phyloP scores from a whole-genome alignment of 2,888 invertebrate genomes.

The Drosophila nr. fundita region DNA sequence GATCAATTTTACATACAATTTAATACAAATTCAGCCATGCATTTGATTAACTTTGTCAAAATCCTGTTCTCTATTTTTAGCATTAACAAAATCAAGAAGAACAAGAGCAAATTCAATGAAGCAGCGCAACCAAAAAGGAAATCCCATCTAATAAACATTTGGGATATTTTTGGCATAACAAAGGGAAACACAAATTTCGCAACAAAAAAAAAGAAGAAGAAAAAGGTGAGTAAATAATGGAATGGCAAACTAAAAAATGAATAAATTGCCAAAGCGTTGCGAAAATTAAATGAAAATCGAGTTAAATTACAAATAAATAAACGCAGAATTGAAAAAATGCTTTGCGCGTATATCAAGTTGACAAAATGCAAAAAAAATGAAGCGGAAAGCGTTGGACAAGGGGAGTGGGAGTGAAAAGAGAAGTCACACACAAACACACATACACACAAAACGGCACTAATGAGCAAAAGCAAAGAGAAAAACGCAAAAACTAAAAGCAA shows the following conservation, averaged over 20 bases:
- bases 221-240: slow-evolving; percentile 41
- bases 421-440: slow-evolving; percentile 18
- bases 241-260: slow-evolving; percentile 10
- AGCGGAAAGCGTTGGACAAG: background rate
- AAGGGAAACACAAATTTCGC: slow-evolving; percentile 33
- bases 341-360: slow-evolving; percentile 77
- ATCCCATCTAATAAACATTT: slow-evolving; percentile 36
- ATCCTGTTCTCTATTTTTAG: slow-evolving; percentile 28
- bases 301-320: slow-evolving; percentile 26
- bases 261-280: slow-evolving; percentile 20
- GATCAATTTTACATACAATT: background rate
- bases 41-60: background rate
- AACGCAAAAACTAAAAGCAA: slow-evolving; percentile 66
- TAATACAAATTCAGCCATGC: background rate
- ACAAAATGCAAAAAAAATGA: slow-evolving; percentile 67
- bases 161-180: slow-evolving; percentile 32
- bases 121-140: slow-evolving; percentile 26
- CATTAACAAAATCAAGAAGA: slow-evolving; percentile 23
- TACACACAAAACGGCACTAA: slow-evolving; percentile 68
- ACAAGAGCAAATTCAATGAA: slow-evolving; percentile 22
- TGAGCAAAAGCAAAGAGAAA: slow-evolving; percentile 67
- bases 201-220: background rate
- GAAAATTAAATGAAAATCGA: slow-evolving; percentile 41
- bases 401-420: slow-evolving; percentile 5
- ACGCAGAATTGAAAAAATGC: slow-evolving; percentile 55